phyloP scores from a whole-genome alignment of 2,888 invertebrate genomes.

The Notodonta dromedarius region DNA sequence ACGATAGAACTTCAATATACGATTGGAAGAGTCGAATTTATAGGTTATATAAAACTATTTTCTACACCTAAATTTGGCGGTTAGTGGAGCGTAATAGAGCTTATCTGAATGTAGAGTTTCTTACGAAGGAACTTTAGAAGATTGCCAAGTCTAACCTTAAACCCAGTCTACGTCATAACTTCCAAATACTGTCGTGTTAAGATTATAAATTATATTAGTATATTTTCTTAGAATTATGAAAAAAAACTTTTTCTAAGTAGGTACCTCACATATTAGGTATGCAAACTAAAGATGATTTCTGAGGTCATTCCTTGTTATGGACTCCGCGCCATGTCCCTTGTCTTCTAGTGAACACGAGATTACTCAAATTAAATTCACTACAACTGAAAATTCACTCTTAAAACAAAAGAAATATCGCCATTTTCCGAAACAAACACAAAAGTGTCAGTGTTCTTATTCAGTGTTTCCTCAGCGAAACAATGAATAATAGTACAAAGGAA shows the following conservation, averaged over 20 bases:
- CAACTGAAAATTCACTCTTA: conserved; percentile 32
- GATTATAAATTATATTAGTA: too few relatives aligned
- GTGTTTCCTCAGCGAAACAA: conserved; percentile 61
- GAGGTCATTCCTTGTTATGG: too few relatives aligned
- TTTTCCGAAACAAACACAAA: conserved; percentile 56
- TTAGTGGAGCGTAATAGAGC: conserved; percentile 1
- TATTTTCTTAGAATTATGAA: too few relatives aligned
- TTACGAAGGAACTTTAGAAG: too few relatives aligned
- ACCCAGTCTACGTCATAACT: too few relatives aligned
- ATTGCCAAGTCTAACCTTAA: too few relatives aligned
- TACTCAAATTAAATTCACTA: conserved; percentile 28
- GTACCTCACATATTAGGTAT: too few relatives aligned
- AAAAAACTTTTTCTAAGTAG: too few relatives aligned
- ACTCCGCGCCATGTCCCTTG: too few relatives aligned
- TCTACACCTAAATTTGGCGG: neutral
- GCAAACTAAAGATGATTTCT: too few relatives aligned
- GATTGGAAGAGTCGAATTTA: neutral
- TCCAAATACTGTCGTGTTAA: too few relatives aligned
- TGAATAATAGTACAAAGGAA: conserved; percentile 75
- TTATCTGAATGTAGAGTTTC: conserved; percentile 5
- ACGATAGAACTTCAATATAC: neutral
- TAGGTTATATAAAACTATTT: neutral
- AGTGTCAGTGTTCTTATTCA: conserved; percentile 55
- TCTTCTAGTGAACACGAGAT: too few relatives aligned
- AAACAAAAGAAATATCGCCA: conserved; percentile 53